These are phyloP conservation scores for Metacarcinus magister DNA, from an alignment of 2,888 invertebrate genomes.

Conservation along the genomic window DNA sequence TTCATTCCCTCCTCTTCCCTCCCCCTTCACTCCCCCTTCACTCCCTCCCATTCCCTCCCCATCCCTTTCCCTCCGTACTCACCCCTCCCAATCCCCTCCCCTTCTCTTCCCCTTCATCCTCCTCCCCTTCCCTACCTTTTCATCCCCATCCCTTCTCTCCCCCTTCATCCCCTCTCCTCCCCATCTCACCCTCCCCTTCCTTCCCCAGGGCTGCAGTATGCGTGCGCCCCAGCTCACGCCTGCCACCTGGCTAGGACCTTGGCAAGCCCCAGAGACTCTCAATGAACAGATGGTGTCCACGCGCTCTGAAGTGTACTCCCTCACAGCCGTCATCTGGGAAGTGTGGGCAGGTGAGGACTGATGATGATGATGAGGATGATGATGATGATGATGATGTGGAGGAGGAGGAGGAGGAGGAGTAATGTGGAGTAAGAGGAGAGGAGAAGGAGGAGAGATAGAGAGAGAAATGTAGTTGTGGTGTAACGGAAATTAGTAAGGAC, in stretches of 20 bases:
- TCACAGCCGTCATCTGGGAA: conserved; percentile 85
- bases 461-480: too few relatives aligned
- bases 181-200: background rate
- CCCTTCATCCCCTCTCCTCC: too few relatives aligned
- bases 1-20: background rate
- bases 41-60: background rate
- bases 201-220: conserved; percentile 80
- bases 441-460: too few relatives aligned
- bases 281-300: conserved; percentile 84
- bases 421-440: too few relatives aligned
- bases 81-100: background rate
- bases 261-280: conserved; percentile 86
- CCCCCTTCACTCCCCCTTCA: background rate
- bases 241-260: conserved; percentile 84
- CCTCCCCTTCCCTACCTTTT: background rate
- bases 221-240: conserved; percentile 76
- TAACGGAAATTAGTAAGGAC: too few relatives aligned
- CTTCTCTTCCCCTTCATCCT: background rate
- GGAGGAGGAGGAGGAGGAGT: background rate
- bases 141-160: background rate
- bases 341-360: conserved; percentile 83
- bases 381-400: background rate
- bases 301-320: conserved; percentile 85
- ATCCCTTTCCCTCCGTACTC: background rate
- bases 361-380: background rate